A percentile compares a stretch with the other conserved stretches of the same genome.
Conservation (phyloP, 2,888 invertebrate species). For the Coleophora flavipennella region DNA sequence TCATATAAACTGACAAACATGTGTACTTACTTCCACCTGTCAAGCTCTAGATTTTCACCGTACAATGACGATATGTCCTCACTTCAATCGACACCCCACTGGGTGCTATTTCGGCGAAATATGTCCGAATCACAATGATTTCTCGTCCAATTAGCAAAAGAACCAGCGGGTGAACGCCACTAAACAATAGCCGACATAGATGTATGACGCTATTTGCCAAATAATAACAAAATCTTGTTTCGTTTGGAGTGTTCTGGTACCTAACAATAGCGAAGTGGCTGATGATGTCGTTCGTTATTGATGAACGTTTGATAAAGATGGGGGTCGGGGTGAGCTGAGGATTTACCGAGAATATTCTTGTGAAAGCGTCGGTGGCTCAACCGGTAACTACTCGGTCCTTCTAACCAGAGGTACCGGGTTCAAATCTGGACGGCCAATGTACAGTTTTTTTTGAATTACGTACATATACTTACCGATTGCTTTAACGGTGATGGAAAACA, state of each 20-base stretch:
- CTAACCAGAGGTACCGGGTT: no score
- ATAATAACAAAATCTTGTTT: constrained; percentile 20
- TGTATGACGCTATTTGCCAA: constrained; percentile 50
- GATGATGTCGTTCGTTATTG: neutral
- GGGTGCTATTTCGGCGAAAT: neutral
- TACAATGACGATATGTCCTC: no score
- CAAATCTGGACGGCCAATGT: no score
- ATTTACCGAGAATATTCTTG: neutral
- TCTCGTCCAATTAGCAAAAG: constrained; percentile 64
- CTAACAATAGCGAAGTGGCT: neutral
- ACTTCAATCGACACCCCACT: neutral
- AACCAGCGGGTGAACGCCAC: constrained; percentile 50
- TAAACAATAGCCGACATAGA: constrained; percentile 47
- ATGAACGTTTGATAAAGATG: neutral
- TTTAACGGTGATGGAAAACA: no score
- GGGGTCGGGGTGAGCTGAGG: neutral
- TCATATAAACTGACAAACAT: no score
- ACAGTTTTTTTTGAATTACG: no score
- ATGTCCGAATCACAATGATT: constrained; percentile 36
- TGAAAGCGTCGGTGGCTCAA: no score
- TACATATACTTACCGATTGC: no score
- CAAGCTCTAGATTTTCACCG: no score
- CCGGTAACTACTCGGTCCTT: no score
- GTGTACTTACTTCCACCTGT: no score
- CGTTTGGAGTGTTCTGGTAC: neutral